Percentiles rank a stretch among this genome's conserved stretches.
Conservation (phyloP, 92 coral and sea anemone species). For the Epizoanthus stellaris region DNA sequence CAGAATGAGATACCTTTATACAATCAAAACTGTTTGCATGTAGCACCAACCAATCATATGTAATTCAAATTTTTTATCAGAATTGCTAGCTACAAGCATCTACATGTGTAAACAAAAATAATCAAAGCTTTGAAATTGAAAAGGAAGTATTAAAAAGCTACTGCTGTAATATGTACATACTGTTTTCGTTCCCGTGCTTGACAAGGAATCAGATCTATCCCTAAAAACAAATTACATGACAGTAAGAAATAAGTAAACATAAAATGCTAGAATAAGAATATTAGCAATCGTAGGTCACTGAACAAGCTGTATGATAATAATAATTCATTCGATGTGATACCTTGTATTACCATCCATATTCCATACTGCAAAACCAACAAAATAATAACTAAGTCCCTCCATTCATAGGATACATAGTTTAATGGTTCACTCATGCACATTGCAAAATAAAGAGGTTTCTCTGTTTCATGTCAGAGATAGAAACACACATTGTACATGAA, state of each 20-base stretch:
- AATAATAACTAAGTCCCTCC: no score
- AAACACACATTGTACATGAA: no score
- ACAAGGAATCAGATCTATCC: slow-evolving; percentile 88
- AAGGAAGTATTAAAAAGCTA: slow-evolving; percentile 30
- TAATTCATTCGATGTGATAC: no score
- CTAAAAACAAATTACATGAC: slow-evolving; percentile 53
- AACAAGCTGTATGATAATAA: no score
- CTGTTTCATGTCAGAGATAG: no score
- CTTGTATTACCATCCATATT: no score
- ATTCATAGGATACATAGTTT: no score
- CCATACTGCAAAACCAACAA: no score
- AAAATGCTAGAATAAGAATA: neutral
- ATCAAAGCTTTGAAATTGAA: neutral
- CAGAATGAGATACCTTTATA: no score
- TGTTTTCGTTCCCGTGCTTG: slow-evolving; percentile 93
- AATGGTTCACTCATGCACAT: no score
- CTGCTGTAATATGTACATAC: slow-evolving; percentile 90
- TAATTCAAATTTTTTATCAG: neutral
- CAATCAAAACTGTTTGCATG: no score
- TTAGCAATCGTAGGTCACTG: neutral
- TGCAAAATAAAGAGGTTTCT: no score
- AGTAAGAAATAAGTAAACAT: neutral
- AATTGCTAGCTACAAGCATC: neutral
- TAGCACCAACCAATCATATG: neutral
- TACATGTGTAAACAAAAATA: slow-evolving; percentile 20